These are phyloP conservation scores for Mesorhabditis belari DNA, from an alignment of 2,888 invertebrate species.

Conservation along the genomic window DNA sequence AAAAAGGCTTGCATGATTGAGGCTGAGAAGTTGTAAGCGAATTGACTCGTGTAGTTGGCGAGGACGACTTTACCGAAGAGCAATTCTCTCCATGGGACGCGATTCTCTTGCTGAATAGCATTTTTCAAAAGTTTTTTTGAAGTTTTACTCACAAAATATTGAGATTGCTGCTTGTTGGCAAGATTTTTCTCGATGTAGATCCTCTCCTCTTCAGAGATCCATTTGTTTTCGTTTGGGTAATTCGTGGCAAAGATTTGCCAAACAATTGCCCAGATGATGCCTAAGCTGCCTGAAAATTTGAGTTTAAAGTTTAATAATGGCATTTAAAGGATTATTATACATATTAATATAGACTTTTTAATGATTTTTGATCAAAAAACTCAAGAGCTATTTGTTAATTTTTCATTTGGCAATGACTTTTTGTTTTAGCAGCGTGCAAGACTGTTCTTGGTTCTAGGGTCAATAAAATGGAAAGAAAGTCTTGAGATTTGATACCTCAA, in stretches of 20 bases:
- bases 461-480: too few species aligned
- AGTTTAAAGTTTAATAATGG: too few species aligned
- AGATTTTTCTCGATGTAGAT: neutral
- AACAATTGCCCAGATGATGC: neutral
- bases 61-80: neutral
- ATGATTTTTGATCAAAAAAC: too few species aligned
- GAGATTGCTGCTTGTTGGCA: neutral
- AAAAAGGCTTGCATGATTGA: neutral
- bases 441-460: too few species aligned
- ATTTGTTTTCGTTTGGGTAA: neutral
- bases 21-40: neutral
- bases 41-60: neutral
- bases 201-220: neutral
- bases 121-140: too few species aligned
- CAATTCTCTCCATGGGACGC: neutral
- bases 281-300: neutral
- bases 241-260: neutral
- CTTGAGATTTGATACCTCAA: too few species aligned
- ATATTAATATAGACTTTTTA: neutral
- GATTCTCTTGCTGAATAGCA: neutral
- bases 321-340: neutral
- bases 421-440: too few species aligned
- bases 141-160: neutral
- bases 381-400: neutral
- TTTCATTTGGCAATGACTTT: too few species aligned